These are phyloP conservation scores for Meda fulgida DNA, from an alignment of 2,797 vertebrate genomes.

Conservation along the genomic window DNA sequence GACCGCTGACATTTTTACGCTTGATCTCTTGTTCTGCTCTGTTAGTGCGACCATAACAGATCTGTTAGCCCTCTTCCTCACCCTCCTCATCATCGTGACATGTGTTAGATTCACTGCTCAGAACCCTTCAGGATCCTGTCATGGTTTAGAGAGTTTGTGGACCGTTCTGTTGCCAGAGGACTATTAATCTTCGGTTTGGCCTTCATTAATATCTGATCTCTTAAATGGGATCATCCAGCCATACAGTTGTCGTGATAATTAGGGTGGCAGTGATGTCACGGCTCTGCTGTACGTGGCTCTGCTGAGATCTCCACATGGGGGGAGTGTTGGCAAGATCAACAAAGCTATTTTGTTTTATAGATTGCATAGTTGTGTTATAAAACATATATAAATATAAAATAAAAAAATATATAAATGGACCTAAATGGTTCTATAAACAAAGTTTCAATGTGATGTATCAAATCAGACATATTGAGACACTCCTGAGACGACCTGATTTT, in stretches of 20 bases:
- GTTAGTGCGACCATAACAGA: slow-evolving; percentile 19
- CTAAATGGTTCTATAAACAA: neutral
- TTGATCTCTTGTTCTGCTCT: slow-evolving; percentile 5
- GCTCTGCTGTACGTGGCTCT: too few species aligned
- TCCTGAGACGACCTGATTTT: neutral
- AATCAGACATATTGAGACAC: neutral
- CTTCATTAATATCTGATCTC: slow-evolving; percentile 12
- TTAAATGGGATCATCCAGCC: neutral
- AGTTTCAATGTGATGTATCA: neutral
- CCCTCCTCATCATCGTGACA: slow-evolving; percentile 3
- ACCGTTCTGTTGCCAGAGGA: neutral
- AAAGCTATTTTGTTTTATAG: neutral
- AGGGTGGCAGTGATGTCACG: neutral
- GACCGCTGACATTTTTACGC: slow-evolving; percentile 60
- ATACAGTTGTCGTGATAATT: neutral
- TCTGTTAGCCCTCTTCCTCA: neutral
- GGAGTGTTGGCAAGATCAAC: neutral
- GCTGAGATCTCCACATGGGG: neutral
- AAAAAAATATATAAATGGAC: too few species aligned
- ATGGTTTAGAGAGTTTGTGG: neutral
- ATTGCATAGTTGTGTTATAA: neutral
- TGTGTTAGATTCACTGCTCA: neutral
- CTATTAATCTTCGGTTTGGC: neutral
- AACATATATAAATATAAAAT: neutral
- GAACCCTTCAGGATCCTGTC: neutral